Conservation (phyloP, 1,140 invertebrate genomes). For the Tribolium castaneum region DNA sequence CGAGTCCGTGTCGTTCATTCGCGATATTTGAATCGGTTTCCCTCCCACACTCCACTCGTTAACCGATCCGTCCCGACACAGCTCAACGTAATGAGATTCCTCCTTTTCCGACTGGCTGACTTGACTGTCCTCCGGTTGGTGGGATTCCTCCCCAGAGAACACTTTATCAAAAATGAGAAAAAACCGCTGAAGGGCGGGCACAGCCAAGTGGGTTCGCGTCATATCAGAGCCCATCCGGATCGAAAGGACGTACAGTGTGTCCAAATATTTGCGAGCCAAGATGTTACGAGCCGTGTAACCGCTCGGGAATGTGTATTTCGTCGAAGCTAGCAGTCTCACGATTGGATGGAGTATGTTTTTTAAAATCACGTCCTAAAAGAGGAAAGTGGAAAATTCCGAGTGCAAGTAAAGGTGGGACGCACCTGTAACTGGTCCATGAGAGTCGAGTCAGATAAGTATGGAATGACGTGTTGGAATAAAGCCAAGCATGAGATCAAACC, state of each 20-base stretch:
- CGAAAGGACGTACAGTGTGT: constrained; percentile 82
- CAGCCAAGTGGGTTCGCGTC: constrained; percentile 81
- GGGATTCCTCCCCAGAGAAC: constrained; percentile 57
- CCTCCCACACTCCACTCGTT: constrained; percentile 69
- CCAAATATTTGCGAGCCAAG: constrained; percentile 83
- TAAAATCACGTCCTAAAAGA: constrained; percentile 74
- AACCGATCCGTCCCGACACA: constrained; percentile 68
- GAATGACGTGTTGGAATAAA: constrained; percentile 82
- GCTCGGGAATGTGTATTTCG: constrained; percentile 81
- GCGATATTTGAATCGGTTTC: constrained; percentile 63
- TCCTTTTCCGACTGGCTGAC: constrained; percentile 58
- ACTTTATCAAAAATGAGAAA: constrained; percentile 91
- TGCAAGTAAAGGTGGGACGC: constrained; percentile 42
- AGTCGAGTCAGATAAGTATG: constrained; percentile 84
- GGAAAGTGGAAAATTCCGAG: neutral
- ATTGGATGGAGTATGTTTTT: constrained; percentile 84
- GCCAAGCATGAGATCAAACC: constrained; percentile 88
- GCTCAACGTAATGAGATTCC: constrained; percentile 66
- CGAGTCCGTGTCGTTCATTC: constrained; percentile 63
- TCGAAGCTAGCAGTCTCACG: constrained; percentile 78
- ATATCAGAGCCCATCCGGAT: constrained; percentile 85
- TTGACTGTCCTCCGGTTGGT: neutral
- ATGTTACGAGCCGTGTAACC: constrained; percentile 78
- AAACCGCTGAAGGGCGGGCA: constrained; percentile 79
- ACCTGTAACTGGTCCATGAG: constrained; percentile 89